phyloP scores from a whole-genome alignment of 23 tunicate species.

The Halocynthia aurantium region DNA sequence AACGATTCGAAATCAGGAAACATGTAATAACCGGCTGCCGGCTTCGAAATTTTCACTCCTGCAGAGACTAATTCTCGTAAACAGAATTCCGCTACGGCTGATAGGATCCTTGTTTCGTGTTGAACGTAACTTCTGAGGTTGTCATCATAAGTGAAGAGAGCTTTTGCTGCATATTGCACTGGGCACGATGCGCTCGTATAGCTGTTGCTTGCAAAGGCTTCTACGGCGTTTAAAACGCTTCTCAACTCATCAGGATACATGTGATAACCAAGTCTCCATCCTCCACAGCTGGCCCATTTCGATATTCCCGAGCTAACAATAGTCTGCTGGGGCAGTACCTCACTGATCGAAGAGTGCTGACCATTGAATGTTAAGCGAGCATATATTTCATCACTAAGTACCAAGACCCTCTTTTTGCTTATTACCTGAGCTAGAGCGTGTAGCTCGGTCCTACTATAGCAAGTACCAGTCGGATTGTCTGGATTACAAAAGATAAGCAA shows the following conservation, averaged over 20 bases:
- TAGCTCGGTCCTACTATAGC: slow-evolving; percentile 39
- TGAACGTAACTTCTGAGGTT: slow-evolving; percentile 23
- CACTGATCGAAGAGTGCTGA: slow-evolving; percentile 25
- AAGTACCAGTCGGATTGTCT: slow-evolving; percentile 90
- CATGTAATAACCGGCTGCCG: slow-evolving; percentile 79
- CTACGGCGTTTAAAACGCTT: slow-evolving; percentile 44
- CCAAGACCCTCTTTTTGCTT: slow-evolving; percentile 50
- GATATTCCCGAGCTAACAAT: slow-evolving; percentile 71
- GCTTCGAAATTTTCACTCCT: slow-evolving; percentile 55
- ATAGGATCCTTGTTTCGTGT: slow-evolving; percentile 66
- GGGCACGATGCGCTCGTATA: slow-evolving; percentile 73
- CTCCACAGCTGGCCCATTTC: slow-evolving; percentile 99
- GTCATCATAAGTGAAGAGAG: slow-evolving; percentile 47
- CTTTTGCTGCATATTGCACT: slow-evolving; percentile 54
- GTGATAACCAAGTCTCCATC: slow-evolving; percentile 96
- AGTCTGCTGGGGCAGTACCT: slow-evolving; percentile 79
- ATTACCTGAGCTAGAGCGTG: slow-evolving; percentile 29
- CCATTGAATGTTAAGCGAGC: slow-evolving; percentile 45
- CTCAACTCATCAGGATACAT: slow-evolving; percentile 53
- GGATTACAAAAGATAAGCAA: slow-evolving; percentile 86
- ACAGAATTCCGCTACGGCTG: slow-evolving; percentile 57
- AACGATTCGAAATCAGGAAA: slow-evolving; percentile 90
- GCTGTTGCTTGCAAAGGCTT: slow-evolving; percentile 65
- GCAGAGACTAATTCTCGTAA: slow-evolving; percentile 25
- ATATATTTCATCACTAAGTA: slow-evolving; percentile 90